Evolutionary conservation across 2,113 vertebrate genomes (phyloP), one percentile per base, ranked within the genome.

Genomic region (Mustela nigripes): DNA sequence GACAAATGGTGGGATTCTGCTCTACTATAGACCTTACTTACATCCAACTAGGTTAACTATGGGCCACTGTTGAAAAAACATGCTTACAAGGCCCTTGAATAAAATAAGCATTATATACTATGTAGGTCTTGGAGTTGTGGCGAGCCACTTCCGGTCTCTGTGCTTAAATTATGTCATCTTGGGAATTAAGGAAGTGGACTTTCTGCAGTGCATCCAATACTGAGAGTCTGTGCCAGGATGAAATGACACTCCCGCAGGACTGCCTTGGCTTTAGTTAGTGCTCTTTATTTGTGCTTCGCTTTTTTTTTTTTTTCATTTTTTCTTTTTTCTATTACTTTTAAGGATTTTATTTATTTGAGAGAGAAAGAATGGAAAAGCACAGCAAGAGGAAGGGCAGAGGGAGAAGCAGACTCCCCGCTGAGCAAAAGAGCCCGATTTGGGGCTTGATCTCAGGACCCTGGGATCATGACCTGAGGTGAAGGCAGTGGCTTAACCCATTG

Each of bases 201-300:
- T 21, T 22, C 1, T 9, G 24, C 0, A 0, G 2, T 22, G n/a
- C 14, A 22, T 53, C 15, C 33, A 60, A 24, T 11, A 21, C 16
- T 14, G 19, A 48, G n/a, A 11, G 10, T 22, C 69, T 80, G 6
- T 15, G 14, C 26, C 33, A 7, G 26, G 5, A 42, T 42, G 3
- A 58, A 36, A 0, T 14, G 0, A 71, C 31, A 24, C 7, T n/a
- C 4, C 9, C 4, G 2, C 21, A 42, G 12, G 4, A 5, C 4
- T 39, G 5, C 2, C 65, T 81, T 58, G 31, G 22, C 39, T 60
- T 67, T 73, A 60, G 15, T 9, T 9, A 33, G 16, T n/a, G 21
- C 1, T 53, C 62, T 58, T 50, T 45, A 33, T n/a, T 71, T 19
- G 60, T 67, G 26, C 14, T 63, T n/a, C 18, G 4, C 42, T 50